phyloP scores from a whole-genome alignment of 2,888 invertebrate genomes.

The Nowickia ferox region DNA sequence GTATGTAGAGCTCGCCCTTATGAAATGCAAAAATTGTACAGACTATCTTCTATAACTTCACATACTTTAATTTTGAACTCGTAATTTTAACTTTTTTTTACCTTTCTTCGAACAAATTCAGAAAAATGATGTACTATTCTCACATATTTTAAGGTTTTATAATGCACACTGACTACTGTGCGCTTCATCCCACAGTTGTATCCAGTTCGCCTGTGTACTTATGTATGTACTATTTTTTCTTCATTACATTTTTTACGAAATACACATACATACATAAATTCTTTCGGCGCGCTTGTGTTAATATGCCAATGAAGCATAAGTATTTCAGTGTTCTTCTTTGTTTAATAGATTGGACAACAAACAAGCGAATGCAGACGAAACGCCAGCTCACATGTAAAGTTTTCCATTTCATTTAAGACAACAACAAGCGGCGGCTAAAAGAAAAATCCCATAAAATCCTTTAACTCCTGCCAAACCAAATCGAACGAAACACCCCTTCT shows the following conservation, averaged over 20 bases:
- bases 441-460: conserved; percentile 60
- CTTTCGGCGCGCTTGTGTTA: conserved; percentile 38
- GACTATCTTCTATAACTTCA: too few relatives aligned
- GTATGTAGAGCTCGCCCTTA: too few relatives aligned
- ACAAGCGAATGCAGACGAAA: conserved; percentile 16
- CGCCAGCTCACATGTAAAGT: conserved; percentile 43
- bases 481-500: conserved; percentile 28
- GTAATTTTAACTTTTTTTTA: too few relatives aligned
- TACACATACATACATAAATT: background rate
- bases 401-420: conserved; percentile 66
- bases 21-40: too few relatives aligned
- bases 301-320: conserved; percentile 70
- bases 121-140: too few relatives aligned
- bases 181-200: too few relatives aligned
- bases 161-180: too few relatives aligned
- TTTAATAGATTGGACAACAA: conserved; percentile 61
- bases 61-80: too few relatives aligned
- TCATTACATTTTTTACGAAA: background rate
- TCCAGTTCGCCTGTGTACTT: background rate
- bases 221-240: background rate
- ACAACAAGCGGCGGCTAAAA: conserved; percentile 20
- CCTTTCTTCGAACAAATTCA: too few relatives aligned
- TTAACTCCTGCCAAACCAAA: conserved; percentile 44
- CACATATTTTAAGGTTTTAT: too few relatives aligned
- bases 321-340: conserved; percentile 65